Percentiles rank a stretch among this genome's conserved stretches.
Conservation (phyloP, 2,113 vertebrate genomes). For the Aleadryas rufinucha region DNA sequence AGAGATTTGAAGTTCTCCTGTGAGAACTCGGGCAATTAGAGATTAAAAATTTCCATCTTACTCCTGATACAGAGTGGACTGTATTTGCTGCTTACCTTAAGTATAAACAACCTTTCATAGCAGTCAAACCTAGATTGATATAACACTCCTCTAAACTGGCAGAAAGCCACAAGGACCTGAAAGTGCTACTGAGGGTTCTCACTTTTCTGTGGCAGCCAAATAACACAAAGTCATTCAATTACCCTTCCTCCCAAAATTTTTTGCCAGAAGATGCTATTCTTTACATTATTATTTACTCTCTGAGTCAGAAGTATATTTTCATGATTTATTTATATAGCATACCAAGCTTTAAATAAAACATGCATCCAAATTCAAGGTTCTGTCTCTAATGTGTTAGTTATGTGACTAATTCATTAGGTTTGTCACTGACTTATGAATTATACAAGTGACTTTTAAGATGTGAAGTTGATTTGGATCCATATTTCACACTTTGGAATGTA, state of each 20-base stretch:
- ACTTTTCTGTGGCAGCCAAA: not conserved
- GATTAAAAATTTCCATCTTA: not conserved
- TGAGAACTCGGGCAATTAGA: not conserved
- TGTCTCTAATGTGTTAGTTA: slow-evolving; percentile 51
- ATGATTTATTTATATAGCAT: slow-evolving; percentile 56
- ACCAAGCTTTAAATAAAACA: slow-evolving; percentile 66
- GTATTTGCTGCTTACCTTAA: not conserved
- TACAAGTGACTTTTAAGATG: slow-evolving; percentile 37
- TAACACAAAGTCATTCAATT: slow-evolving; percentile 11
- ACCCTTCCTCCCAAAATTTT: not conserved
- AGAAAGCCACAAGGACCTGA: not conserved
- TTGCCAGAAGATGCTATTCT: slow-evolving; percentile 14
- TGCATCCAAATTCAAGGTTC: slow-evolving; percentile 12
- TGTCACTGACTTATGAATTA: slow-evolving; percentile 58
- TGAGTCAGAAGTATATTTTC: slow-evolving; percentile 56
- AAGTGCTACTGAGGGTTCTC: not conserved
- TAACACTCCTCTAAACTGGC: not conserved
- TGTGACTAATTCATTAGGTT: slow-evolving; percentile 71
- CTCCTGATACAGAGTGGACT: not conserved
- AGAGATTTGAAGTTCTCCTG: not conserved
- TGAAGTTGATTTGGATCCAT: slow-evolving; percentile 20
- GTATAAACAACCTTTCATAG: not conserved
- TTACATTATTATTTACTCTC: slow-evolving; percentile 54
- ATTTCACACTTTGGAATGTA: slow-evolving; percentile 50
- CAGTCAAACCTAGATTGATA: not conserved